phyloP scores from a whole-genome alignment of 2,113 vertebrate species.

The Psilopsiagon aymara region DNA sequence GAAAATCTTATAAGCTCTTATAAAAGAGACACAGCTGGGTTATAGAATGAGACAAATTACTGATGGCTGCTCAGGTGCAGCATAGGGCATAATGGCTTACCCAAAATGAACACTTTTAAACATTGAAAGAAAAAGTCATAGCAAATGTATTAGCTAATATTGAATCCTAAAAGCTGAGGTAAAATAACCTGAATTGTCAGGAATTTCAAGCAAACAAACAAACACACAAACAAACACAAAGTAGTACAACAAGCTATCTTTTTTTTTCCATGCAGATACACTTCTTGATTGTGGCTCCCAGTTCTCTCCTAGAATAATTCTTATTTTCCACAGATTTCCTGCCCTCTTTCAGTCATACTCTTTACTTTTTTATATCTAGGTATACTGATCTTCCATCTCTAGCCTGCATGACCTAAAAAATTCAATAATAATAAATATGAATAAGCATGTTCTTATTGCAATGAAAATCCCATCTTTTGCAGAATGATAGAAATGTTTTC shows the following conservation, averaged over 20 bases:
- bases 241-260: fast-evolving
- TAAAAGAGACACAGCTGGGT: neutral
- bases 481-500: neutral
- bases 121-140: neutral
- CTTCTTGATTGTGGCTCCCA: neutral
- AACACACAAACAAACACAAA: neutral
- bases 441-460: neutral
- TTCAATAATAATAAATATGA: neutral
- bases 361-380: neutral
- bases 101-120: neutral
- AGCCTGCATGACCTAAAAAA: fast-evolving
- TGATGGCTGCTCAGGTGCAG: neutral
- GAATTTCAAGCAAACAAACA: neutral
- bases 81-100: neutral
- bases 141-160: neutral
- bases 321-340: neutral
- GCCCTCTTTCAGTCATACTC: neutral
- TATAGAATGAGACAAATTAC: neutral
- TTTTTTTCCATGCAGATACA: neutral
- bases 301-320: neutral
- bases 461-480: neutral
- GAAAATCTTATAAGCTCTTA: neutral
- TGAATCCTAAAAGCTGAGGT: neutral
- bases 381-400: neutral
- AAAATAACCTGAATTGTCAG: neutral